Evolutionary conservation across 2,113 vertebrate genomes (phyloP), one percentile per base, ranked within the genome.

Genomic region (Haplotaxodon microlepis): DNA sequence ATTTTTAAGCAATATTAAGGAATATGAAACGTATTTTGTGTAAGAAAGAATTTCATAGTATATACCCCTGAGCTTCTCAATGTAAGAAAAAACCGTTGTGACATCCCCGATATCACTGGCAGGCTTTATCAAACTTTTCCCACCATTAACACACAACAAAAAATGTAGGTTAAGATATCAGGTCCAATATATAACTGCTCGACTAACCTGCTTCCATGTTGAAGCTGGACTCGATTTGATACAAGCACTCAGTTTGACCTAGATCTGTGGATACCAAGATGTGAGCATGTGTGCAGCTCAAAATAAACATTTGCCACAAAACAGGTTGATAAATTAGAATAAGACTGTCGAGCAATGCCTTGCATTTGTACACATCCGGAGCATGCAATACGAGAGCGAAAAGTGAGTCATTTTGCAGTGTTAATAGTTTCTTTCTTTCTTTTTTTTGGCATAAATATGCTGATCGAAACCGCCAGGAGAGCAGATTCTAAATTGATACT

Each of bases 81-180:
- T 71, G 12, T 31, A 81, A 71, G 34, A 87, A 73, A 63, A 86
- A 89, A 85, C 13, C 16, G 5, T 4, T 42, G 21, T 85, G 45
- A 85, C 29, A 82, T 79, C 36, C 81, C 57, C 83, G 73, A 54
- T 17, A 78, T 59, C 56, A 51, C 2, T 13, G 19, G n/a, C 29
- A 50, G 40, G 36, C 12, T 66, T 90, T 83, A 6, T 66, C 16
- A 29, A 86, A 53, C n/a, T 85, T 83, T 86, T 36, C 73, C 66
- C 66, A 3, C 82, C 38, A 7, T 24, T 7, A 53, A 84, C 80
- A 92, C 85, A 94, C 88, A 83, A 80, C 61, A 24, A 8, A 51
- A 79, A 73, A 93, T 92, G 81, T 91, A 84, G 90, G 93, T 86
- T 89, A 92, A 38, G 40, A 88, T 89, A 93, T 90, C 69, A 90